Base-by-base conservation (phyloP, 1,140 invertebrate genomes). In the Musca domestica region DNA sequence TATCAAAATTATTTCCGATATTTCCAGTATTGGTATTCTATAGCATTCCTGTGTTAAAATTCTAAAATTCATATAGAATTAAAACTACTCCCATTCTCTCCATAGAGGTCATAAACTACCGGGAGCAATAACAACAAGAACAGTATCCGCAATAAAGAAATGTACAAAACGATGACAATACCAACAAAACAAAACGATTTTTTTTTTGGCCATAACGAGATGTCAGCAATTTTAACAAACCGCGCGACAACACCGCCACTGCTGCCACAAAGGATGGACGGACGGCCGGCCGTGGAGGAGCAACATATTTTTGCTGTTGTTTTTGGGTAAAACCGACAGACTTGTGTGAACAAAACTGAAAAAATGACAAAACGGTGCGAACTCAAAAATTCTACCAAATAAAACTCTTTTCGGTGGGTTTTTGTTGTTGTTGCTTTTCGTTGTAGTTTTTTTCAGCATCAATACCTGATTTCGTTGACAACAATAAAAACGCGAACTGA, bases 181-280 rank as follows among this genome's bases (percentile, higher is more conserved):
- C 41, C n/a, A 30, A 52, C 51, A 61, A 61, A 65, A 51, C 64
- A 51, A 65, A 65, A 65, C 64, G 48, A 65, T 49, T 65, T 65
- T 47, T 34, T 34, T n/a, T 23, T 52, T 52, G 17, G 9, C 23
- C 27, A 47, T 65, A 51, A 64, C 63, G 47, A 64, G 63, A 48
- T 41, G 47, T 47, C 63, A 64, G 14, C 41, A 48, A 48, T 52
- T 52, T 22, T 23, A 52, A 52, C 23, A 52, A 52, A 41, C 34
- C 34, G 34, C 34, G 34, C 46, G 23, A 64, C 63, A 64, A 48
- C 41, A 64, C 20, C 58, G 41, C 27, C 56, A 56, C 47, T 15
- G 47, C 47, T 48, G 17, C 12, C 3, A 3, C n/a, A 49, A 41
- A 7, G 14, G 34, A 7, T 41, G 41, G 23, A 52, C 17, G 17